A percentile compares a stretch with the other conserved stretches of the same genome.
Evolutionary conservation across 2,888 invertebrate species (phyloP).

Genomic region (Empis stercorea): DNA sequence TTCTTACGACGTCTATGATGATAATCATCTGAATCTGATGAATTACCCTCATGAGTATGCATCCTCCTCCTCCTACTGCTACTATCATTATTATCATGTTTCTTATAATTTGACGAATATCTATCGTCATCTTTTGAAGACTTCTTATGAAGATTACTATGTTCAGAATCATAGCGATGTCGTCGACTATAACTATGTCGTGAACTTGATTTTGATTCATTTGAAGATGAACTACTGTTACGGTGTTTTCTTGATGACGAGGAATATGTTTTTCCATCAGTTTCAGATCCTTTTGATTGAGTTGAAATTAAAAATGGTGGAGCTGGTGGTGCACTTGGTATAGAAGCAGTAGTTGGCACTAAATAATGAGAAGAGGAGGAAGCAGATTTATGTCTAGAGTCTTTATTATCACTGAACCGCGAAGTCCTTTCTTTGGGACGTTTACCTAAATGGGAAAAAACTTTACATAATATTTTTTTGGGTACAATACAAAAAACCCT

Average conservation of each 20-base stretch:
- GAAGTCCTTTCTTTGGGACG: constrained; percentile 31
- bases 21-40: constrained; percentile 8
- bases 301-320: not conserved
- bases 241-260: not conserved
- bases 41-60: not conserved
- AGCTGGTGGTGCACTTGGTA: constrained; percentile 2
- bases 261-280: not conserved
- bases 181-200: not conserved
- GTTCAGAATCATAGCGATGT: not conserved
- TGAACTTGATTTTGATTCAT: too few species aligned
- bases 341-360: constrained; percentile 3
- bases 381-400: constrained; percentile 17
- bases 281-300: not conserved
- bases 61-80: not conserved
- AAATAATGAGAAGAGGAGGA: constrained; percentile 3
- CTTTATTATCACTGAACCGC: constrained; percentile 35
- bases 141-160: not conserved
- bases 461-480: not conserved
- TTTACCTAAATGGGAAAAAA: constrained; percentile 22
- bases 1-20: not conserved
- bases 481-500: not conserved
- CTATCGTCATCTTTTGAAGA: not conserved
- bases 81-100: not conserved
- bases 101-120: not conserved
- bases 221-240: too few species aligned